Evolutionary conservation across 2,888 invertebrate genomes (phyloP).

Genomic region (Melitaea athalia): DNA sequence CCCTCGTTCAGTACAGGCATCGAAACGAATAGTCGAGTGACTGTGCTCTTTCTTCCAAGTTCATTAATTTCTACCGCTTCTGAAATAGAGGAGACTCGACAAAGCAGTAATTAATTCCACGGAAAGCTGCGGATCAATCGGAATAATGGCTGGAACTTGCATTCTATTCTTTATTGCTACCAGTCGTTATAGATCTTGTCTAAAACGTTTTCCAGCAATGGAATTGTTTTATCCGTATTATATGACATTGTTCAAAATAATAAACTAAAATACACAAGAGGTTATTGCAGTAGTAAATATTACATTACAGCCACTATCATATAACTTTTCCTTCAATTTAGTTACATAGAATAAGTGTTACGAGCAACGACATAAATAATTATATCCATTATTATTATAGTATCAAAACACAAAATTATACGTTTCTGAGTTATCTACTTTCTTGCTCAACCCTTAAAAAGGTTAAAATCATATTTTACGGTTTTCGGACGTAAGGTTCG

Average conservation of each 20-base stretch:
- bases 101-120: conserved; percentile 69
- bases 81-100: conserved; percentile 53
- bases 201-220: conserved; percentile 3
- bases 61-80: conserved; percentile 57
- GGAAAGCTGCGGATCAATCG: conserved; percentile 66
- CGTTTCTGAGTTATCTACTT: not conserved
- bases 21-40: conserved; percentile 43
- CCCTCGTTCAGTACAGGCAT: conserved; percentile 12
- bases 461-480: conserved; percentile 7
- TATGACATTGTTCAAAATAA: not conserved
- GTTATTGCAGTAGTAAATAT: not conserved
- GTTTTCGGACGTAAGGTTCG: conserved; percentile 6
- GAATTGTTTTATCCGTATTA: not conserved
- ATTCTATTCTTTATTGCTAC: conserved; percentile 45
- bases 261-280: not conserved
- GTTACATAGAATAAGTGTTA: too few species aligned
- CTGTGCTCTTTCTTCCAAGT: conserved; percentile 47
- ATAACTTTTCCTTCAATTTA: too few species aligned
- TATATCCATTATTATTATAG: not conserved
- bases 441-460: not conserved
- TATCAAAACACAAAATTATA: not conserved
- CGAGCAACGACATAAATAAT: too few species aligned
- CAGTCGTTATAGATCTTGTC: conserved; percentile 25
- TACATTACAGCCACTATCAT: too few species aligned
- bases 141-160: conserved; percentile 66